Evolutionary conservation across 2,797 vertebrate genomes (phyloP), one percentile per base, ranked within the genome.

Genomic region (Sibirionetta formosa): DNA sequence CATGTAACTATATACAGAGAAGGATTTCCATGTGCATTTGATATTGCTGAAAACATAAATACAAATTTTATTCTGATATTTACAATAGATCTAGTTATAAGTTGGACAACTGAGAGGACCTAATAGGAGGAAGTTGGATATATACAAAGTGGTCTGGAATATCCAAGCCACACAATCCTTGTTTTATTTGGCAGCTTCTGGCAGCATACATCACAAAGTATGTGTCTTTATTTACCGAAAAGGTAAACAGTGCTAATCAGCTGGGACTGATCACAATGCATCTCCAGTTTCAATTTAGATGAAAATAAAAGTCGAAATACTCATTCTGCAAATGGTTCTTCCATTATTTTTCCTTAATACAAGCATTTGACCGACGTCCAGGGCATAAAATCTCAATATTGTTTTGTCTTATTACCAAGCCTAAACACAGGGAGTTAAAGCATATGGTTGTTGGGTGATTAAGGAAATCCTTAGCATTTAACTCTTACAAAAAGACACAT

Each of bases 121-220:
- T 94, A 68, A 36, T 46, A 53, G 85, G 58, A 81, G 50, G 60
- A 96, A 58, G 73, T 35, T 56, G 63, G 75, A 73, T 76, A 71
- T 93, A 76, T 87, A 95, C 38, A 80, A 79, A 84, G 68, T 46
- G 72, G 22, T 95, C 91, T 83, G 93, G 38, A 53, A 92, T 75
- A 58, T 79, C 58, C 89, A 60, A 94, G 82, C 17, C 68, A 48
- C 75, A 92, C 71, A 96, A 33, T 31, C 94, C 91, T 96, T 96
- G 58, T 94, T 97, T 96, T 96, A 80, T 71, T 94, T 95, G 75
- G 73, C 94, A 78, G 38, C 78, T 94, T 96, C 82, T 96, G 89
- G 88, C 81, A 70, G 35, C 57, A 88, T 78, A 86, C 50, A 91
- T 92, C 85, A 65, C 76, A 81, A 87, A 90, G 70, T 92, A 84